phyloP scores from a whole-genome alignment of 2,888 invertebrate species.

The Drosophila cognata region DNA sequence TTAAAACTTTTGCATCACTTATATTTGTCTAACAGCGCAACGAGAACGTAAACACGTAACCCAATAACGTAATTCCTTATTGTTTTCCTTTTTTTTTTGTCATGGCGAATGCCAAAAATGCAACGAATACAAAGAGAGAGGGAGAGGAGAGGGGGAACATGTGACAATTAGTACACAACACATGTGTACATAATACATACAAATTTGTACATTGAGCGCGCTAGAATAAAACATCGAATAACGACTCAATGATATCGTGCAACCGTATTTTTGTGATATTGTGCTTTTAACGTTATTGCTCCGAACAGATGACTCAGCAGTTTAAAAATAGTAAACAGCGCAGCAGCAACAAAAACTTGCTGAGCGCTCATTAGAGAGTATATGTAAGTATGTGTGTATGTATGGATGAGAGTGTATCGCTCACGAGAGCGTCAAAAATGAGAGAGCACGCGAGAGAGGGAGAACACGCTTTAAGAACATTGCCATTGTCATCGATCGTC shows the following conservation, averaged over 20 bases:
- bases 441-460: not conserved
- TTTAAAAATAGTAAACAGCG: constrained; percentile 85
- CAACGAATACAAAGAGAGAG: not conserved
- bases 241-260: constrained; percentile 48
- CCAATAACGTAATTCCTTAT: constrained; percentile 40
- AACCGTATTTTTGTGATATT: constrained; percentile 42
- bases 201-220: constrained; percentile 26
- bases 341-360: constrained; percentile 50
- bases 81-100: not conserved
- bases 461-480: constrained; percentile 51
- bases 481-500: constrained; percentile 17
- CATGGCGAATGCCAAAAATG: constrained; percentile 33
- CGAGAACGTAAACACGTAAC: constrained; percentile 54
- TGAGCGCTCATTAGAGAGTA: constrained; percentile 58
- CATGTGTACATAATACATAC: constrained; percentile 21
- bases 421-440: constrained; percentile 26
- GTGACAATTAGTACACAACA: constrained; percentile 25
- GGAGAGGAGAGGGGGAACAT: not conserved
- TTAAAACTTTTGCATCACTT: constrained; percentile 30
- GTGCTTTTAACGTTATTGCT: constrained; percentile 72
- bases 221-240: constrained; percentile 41
- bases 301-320: constrained; percentile 84
- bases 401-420: constrained; percentile 2
- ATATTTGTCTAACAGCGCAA: constrained; percentile 15
- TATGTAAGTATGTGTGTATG: not conserved